Conservation (phyloP, 2,797 vertebrate species). For the Margarornis squamiger region DNA sequence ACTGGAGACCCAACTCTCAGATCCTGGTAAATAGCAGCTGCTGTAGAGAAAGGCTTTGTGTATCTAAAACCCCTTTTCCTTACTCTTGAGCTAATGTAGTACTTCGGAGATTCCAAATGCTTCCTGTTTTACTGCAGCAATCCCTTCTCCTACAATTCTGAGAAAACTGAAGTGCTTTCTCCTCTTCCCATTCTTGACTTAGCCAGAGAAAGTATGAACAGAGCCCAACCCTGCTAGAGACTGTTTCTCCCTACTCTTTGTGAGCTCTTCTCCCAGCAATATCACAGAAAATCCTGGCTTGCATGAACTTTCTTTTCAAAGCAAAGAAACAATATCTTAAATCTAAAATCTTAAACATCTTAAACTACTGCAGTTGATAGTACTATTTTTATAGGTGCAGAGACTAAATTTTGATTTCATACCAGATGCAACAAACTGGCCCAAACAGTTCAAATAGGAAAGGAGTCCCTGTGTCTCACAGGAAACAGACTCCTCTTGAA, state of each 20-base stretch:
- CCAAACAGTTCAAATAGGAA: neutral
- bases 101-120: neutral
- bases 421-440: neutral
- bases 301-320: neutral
- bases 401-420: neutral
- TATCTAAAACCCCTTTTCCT: neutral
- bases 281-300: neutral
- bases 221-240: neutral
- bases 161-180: neutral
- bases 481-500: neutral
- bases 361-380: neutral
- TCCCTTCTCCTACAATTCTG: neutral
- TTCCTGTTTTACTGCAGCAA: neutral
- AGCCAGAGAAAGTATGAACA: neutral
- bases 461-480: neutral
- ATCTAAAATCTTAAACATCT: neutral
- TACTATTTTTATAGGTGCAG: neutral
- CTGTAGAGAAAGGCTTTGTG: neutral
- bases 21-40: slow-evolving; percentile 84
- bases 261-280: neutral
- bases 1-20: slow-evolving; percentile 97
- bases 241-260: neutral
- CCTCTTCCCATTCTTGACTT: neutral
- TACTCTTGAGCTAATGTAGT: neutral
- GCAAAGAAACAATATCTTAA: neutral